phyloP scores from a whole-genome alignment of 1,140 invertebrate genomes.

The Bombus polaris region DNA sequence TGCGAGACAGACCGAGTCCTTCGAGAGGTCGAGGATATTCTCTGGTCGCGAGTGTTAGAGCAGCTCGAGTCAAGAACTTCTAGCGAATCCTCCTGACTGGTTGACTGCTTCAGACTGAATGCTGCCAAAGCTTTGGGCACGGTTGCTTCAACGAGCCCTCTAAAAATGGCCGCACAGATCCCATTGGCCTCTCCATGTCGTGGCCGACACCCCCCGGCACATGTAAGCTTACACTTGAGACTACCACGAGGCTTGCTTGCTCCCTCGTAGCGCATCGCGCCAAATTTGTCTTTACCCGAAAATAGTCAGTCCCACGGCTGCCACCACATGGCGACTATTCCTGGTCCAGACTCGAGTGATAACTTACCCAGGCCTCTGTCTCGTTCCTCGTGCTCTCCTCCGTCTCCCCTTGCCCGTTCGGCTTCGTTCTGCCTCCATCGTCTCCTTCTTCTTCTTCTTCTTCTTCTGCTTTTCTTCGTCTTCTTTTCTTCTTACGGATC shows the following conservation, averaged over 20 bases:
- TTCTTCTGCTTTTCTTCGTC: not conserved
- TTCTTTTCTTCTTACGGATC: slow-evolving; percentile 8
- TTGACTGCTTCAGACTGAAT: slow-evolving; percentile 82
- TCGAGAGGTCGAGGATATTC: slow-evolving; percentile 19
- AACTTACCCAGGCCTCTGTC: slow-evolving; percentile 67
- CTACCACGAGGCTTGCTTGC: slow-evolving; percentile 53
- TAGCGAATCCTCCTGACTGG: slow-evolving; percentile 69
- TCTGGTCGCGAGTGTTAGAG: not conserved
- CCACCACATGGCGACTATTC: slow-evolving; percentile 79
- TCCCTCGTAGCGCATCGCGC: slow-evolving; percentile 82
- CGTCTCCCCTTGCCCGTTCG: not conserved
- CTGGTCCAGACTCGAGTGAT: slow-evolving; percentile 73
- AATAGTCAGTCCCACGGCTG: slow-evolving; percentile 87
- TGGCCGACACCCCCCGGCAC: slow-evolving; percentile 73
- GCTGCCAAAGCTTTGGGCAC: slow-evolving; percentile 76
- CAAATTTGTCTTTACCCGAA: slow-evolving; percentile 92
- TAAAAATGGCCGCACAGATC: slow-evolving; percentile 82
- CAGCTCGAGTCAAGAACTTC: slow-evolving; percentile 17
- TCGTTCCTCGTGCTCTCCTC: slow-evolving; percentile 32
- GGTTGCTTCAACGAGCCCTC: slow-evolving; percentile 79
- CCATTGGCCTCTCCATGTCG: slow-evolving; percentile 79
- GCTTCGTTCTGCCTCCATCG: slow-evolving; percentile 20
- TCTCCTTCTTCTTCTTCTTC: slow-evolving; percentile 13
- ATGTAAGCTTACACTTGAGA: slow-evolving; percentile 82
- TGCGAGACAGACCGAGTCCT: not conserved